A percentile compares a stretch with the other conserved stretches of the same genome.
Evolutionary conservation across 92 coral and sea anemone genomes (phyloP).

Genomic region (Porites cylindrica): DNA sequence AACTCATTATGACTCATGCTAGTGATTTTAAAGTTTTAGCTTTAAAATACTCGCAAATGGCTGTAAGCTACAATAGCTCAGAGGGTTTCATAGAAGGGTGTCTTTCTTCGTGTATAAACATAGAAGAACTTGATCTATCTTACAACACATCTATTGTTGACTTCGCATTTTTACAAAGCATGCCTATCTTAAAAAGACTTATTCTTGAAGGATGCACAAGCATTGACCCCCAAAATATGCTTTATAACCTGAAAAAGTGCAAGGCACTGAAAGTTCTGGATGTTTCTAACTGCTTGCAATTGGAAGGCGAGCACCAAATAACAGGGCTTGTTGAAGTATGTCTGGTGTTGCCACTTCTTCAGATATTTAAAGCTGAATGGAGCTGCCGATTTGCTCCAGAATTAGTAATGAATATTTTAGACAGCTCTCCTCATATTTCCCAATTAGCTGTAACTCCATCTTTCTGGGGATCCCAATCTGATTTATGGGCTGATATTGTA

Average conservation of each 20-base stretch:
- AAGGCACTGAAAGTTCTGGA: too few relatives aligned
- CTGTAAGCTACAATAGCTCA: conserved; percentile 58
- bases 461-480: conserved; percentile 45
- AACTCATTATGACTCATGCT: conserved; percentile 48
- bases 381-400: conserved; percentile 58
- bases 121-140: too few relatives aligned
- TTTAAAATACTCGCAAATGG: conserved; percentile 47
- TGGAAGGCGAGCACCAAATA: too few relatives aligned
- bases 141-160: too few relatives aligned
- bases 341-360: conserved; percentile 51
- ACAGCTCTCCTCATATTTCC: conserved; percentile 45
- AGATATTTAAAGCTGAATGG: conserved; percentile 58
- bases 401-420: conserved; percentile 47
- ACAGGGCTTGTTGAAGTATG: conserved; percentile 52
- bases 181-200: too few relatives aligned
- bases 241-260: too few relatives aligned
- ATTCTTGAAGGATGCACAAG: too few relatives aligned
- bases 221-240: too few relatives aligned
- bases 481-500: neutral
- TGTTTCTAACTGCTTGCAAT: too few relatives aligned
- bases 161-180: too few relatives aligned
- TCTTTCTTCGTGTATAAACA: too few relatives aligned
- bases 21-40: conserved; percentile 42
- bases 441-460: conserved; percentile 53
- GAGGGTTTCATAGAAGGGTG: neutral